phyloP scores from a whole-genome alignment of 37 sponge, comb jelly and placozoan genomes.

The Petrosia ficiformis region DNA sequence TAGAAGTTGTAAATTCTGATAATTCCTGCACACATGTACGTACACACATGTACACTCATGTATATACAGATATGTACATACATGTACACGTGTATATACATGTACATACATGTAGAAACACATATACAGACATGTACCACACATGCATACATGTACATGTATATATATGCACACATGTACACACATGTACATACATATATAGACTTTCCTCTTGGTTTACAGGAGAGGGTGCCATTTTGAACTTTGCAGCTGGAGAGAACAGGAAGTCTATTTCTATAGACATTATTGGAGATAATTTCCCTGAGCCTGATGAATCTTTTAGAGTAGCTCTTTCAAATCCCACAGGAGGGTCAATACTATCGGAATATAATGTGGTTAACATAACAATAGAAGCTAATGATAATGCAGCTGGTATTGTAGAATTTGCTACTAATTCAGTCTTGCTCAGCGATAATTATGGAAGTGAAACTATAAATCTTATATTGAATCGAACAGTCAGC shows the following conservation, averaged over 20 bases:
- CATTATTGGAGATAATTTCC: constrained; percentile 53
- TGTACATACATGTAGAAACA: no score
- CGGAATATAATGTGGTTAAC: constrained; percentile 32
- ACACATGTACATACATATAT: background rate
- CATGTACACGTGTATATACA: no score
- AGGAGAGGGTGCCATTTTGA: no score
- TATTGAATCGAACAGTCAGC: constrained; percentile 39
- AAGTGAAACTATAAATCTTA: constrained; percentile 33
- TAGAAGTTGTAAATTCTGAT: no score
- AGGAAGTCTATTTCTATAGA: constrained; percentile 24
- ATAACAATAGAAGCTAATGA: constrained; percentile 82
- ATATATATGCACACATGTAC: no score
- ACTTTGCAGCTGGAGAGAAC: constrained; percentile 60
- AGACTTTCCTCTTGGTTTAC: background rate
- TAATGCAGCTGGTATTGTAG: constrained; percentile 77
- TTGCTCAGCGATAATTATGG: constrained; percentile 63
- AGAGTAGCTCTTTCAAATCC: constrained; percentile 47
- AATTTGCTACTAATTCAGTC: constrained; percentile 58
- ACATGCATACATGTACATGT: no score
- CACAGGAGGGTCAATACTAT: constrained; percentile 64
- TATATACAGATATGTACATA: no score
- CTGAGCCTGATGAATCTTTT: constrained; percentile 58
- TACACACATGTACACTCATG: no score
- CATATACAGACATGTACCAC: no score
- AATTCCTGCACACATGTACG: no score